Conservation (phyloP, 2,113 vertebrate genomes). For the Pelvicachromis taeniatus region DNA sequence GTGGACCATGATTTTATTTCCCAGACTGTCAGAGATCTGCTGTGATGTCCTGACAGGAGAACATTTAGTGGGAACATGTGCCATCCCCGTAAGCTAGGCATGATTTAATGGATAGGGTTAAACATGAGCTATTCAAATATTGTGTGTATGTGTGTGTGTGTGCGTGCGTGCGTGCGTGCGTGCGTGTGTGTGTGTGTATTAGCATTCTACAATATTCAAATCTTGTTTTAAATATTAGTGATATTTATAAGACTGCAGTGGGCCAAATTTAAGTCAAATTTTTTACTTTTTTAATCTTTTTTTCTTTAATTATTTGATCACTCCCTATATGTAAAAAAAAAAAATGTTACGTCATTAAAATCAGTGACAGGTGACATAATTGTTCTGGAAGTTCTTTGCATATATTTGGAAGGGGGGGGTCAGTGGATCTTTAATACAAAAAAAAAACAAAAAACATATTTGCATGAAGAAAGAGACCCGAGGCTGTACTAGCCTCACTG, state of each 20-base stretch:
- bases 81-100: not conserved
- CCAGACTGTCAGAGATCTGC: not conserved
- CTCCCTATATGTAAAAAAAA: not conserved
- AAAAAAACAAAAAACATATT: not conserved
- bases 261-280: not conserved
- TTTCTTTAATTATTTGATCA: not conserved
- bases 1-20: not conserved
- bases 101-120: not conserved
- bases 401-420: no score
- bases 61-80: not conserved
- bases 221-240: not conserved
- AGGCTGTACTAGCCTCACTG: not conserved
- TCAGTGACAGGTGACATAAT: not conserved
- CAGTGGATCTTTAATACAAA: not conserved
- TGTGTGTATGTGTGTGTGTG: no score
- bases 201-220: not conserved
- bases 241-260: not conserved
- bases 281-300: not conserved
- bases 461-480: not conserved
- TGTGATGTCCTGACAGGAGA: not conserved
- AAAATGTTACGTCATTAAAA: not conserved
- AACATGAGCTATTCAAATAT: not conserved
- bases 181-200: no score
- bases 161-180: no score
- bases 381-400: not conserved